phyloP scores from a whole-genome alignment of 2,888 invertebrate genomes.

The Alsophila aescularia region DNA sequence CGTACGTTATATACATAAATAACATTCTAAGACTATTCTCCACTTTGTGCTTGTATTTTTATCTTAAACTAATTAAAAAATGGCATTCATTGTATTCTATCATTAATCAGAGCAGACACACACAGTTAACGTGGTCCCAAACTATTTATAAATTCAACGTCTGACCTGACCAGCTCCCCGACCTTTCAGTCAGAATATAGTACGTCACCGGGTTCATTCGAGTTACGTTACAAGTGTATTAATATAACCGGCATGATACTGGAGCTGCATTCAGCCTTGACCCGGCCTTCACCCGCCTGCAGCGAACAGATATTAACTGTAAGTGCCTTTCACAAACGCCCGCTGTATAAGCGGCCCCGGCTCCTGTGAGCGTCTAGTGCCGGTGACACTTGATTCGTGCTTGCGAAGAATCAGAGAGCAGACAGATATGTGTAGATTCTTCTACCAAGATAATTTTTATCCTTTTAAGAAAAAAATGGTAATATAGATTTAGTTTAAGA shows the following conservation, averaged over 20 bases:
- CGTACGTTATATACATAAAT: neutral
- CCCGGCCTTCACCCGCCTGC: constrained; percentile 60
- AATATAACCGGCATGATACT: constrained; percentile 43
- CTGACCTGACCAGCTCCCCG: constrained; percentile 27
- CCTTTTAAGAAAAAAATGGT: no score
- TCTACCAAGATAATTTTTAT: neutral
- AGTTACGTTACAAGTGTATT: constrained; percentile 38
- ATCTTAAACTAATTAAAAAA: constrained; percentile 2
- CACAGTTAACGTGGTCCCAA: constrained; percentile 1
- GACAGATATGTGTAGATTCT: no score
- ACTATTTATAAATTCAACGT: constrained; percentile 22
- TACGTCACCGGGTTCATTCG: constrained; percentile 43
- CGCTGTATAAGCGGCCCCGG: constrained; percentile 15
- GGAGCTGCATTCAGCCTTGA: constrained; percentile 67
- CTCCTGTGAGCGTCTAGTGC: constrained; percentile 6
- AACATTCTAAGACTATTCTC: neutral
- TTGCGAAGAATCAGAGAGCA: constrained; percentile 9
- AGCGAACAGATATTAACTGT: constrained; percentile 37
- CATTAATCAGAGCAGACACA: constrained; percentile 8
- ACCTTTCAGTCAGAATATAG: constrained; percentile 53
- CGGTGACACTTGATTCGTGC: constrained; percentile 29
- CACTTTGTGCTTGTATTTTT: neutral
- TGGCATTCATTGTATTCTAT: neutral
- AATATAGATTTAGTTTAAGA: no score
- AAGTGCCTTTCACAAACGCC: constrained; percentile 27